These are phyloP conservation scores for Decapterus maruadsi DNA, from an alignment of 2,797 vertebrate species.

Conservation along the genomic window DNA sequence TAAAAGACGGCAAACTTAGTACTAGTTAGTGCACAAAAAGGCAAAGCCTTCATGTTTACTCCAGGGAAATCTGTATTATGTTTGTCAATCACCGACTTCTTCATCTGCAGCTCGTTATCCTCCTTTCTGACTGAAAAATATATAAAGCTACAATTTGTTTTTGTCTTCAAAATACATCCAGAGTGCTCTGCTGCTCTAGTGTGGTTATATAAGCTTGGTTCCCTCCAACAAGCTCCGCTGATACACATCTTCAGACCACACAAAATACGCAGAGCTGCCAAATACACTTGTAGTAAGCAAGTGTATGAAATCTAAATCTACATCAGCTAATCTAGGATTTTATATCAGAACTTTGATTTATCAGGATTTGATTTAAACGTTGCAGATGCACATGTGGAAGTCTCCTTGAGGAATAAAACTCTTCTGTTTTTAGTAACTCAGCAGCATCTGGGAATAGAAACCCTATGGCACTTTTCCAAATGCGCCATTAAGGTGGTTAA, in stretches of 20 bases:
- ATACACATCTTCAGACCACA: slow-evolving; percentile 6
- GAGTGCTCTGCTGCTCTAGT: neutral
- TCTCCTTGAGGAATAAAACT: neutral
- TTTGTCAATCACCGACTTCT: neutral
- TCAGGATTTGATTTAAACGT: neutral
- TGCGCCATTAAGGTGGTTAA: slow-evolving; percentile 31
- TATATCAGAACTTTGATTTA: slow-evolving; percentile 13
- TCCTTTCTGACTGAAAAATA: neutral
- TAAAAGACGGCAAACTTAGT: neutral
- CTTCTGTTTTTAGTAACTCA: slow-evolving; percentile 27
- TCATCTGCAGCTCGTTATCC: neutral
- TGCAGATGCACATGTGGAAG: neutral
- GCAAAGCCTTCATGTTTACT: neutral
- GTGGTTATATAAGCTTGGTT: neutral
- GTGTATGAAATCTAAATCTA: neutral
- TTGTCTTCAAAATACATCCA: neutral
- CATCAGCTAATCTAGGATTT: neutral
- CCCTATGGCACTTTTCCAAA: slow-evolving; percentile 7
- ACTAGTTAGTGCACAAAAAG: neutral
- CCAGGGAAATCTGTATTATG: neutral
- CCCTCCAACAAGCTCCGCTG: slow-evolving; percentile 12
- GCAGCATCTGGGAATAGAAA: slow-evolving; percentile 12
- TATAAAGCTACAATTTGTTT: neutral
- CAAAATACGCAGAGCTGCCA: neutral
- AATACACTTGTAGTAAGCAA: neutral